Evolutionary conservation across 1,140 invertebrate genomes (phyloP).

Genomic region (Leptoteleia sp.): DNA sequence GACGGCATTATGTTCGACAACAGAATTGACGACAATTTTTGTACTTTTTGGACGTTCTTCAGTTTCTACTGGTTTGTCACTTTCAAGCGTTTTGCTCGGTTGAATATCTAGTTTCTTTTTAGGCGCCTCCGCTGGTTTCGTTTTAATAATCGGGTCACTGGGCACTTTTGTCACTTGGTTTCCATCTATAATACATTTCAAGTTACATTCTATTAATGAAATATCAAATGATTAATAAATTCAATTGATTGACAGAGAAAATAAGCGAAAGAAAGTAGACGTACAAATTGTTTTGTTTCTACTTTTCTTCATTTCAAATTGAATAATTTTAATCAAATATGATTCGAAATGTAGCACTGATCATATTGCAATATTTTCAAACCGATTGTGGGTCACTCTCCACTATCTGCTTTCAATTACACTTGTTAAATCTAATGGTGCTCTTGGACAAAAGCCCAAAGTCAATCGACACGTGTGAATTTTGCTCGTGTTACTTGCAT

Average conservation of each 20-base stretch:
- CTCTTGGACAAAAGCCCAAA: constrained; percentile 11
- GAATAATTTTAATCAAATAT: too few relatives aligned
- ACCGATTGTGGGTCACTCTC: constrained; percentile 19
- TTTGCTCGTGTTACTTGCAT: constrained; percentile 46
- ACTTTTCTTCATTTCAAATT: too few relatives aligned
- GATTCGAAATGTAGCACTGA: neutral
- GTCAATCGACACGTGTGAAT: constrained; percentile 48
- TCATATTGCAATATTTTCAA: neutral
- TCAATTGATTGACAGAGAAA: constrained; percentile 1
- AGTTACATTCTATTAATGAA: constrained; percentile 4
- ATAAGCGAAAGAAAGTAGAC: neutral
- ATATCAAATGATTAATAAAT: neutral
- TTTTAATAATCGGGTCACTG: constrained; percentile 73
- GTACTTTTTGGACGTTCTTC: constrained; percentile 73
- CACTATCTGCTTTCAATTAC: constrained; percentile 12
- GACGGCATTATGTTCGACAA: constrained; percentile 67
- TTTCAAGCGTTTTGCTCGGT: constrained; percentile 77
- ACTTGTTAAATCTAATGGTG: constrained; percentile 3
- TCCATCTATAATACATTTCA: constrained; percentile 53
- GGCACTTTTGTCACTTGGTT: constrained; percentile 63
- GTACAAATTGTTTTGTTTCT: neutral
- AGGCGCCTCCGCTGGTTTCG: constrained; percentile 72
- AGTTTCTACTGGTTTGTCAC: constrained; percentile 65
- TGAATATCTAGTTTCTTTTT: constrained; percentile 76
- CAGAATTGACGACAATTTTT: constrained; percentile 76